A percentile compares a stretch with the other conserved stretches of the same genome.
Conservation (phyloP, 2,888 invertebrate species). For the Digitonthophagus gazella region DNA sequence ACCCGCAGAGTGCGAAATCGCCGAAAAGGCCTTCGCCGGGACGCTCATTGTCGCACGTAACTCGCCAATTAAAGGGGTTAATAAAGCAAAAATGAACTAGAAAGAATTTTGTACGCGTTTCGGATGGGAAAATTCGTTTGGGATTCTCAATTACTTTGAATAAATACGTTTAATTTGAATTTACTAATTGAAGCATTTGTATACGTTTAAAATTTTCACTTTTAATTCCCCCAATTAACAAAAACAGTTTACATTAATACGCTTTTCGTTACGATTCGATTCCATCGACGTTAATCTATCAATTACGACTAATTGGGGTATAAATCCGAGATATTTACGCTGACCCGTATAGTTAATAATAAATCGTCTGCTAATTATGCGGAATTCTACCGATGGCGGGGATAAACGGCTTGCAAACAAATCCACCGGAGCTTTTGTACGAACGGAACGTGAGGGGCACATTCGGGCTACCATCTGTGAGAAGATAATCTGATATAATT, state of each 20-base stretch:
- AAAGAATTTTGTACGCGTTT: neutral
- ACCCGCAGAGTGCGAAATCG: constrained; percentile 45
- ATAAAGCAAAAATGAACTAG: constrained; percentile 18
- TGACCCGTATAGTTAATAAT: constrained; percentile 12
- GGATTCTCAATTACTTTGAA: too few relatives aligned
- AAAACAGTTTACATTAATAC: neutral
- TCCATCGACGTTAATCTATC: neutral
- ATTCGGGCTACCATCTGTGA: constrained; percentile 18
- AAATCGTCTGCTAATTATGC: constrained; percentile 33
- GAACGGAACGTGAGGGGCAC: neutral
- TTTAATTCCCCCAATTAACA: neutral
- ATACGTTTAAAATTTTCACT: neutral
- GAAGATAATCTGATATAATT: constrained; percentile 34
- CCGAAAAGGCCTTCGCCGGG: constrained; percentile 38
- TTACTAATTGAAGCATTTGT: too few relatives aligned
- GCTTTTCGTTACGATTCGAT: neutral
- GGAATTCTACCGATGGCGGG: constrained; percentile 28
- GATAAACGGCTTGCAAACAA: constrained; percentile 31
- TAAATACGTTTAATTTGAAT: too few relatives aligned
- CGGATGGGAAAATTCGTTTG: neutral
- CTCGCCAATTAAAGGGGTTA: constrained; percentile 22
- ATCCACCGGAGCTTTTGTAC: constrained; percentile 27
- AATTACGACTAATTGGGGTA: neutral
- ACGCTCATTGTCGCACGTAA: constrained; percentile 10
- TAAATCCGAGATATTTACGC: neutral